A percentile compares a stretch with the other conserved stretches of the same genome.
Evolutionary conservation across 2,797 vertebrate species (phyloP).

Genomic region (Cyclopterus lumpus): DNA sequence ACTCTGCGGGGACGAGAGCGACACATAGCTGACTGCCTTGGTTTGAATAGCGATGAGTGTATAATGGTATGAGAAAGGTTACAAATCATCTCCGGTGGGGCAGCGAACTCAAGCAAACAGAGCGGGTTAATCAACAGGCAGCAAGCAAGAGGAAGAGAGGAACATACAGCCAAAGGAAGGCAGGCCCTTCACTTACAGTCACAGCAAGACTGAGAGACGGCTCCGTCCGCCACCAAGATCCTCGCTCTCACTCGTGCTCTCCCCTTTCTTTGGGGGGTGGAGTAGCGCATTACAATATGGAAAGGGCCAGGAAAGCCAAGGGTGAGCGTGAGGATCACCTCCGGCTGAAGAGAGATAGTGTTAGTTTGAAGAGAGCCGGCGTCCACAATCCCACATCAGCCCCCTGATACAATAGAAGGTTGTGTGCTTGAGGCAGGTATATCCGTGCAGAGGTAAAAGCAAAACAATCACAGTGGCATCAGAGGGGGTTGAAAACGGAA

Average conservation of each 20-base stretch:
- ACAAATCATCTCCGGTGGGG: slow-evolving; percentile 26
- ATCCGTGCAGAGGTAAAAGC: slow-evolving; percentile 52
- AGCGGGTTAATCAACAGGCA: slow-evolving; percentile 51
- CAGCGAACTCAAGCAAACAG: slow-evolving; percentile 23
- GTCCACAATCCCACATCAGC: slow-evolving; percentile 34
- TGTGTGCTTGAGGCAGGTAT: slow-evolving; percentile 27
- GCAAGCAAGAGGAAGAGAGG: slow-evolving; percentile 36
- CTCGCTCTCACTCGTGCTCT: slow-evolving; percentile 77
- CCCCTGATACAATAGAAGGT: slow-evolving; percentile 23
- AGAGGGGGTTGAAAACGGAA: slow-evolving; percentile 42
- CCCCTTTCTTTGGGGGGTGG: slow-evolving; percentile 79
- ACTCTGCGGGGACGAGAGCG: slow-evolving; percentile 85
- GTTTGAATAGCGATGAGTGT: slow-evolving; percentile 24
- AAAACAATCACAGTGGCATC: slow-evolving; percentile 32
- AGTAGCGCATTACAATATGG: slow-evolving; percentile 85
- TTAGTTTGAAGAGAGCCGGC: slow-evolving; percentile 72
- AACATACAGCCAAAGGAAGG: slow-evolving; percentile 46
- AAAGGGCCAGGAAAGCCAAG: slow-evolving; percentile 86
- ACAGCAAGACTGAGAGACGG: slow-evolving; percentile 85
- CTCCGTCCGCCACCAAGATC: slow-evolving; percentile 86
- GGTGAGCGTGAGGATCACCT: slow-evolving; percentile 85
- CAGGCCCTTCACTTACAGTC: slow-evolving; percentile 87
- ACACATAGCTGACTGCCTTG: slow-evolving; percentile 66
- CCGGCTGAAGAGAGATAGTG: slow-evolving; percentile 87
- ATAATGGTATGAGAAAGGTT: slow-evolving; percentile 31